Base-by-base conservation (phyloP, 2,797 vertebrate species). In the Cyclura pinguis region DNA sequence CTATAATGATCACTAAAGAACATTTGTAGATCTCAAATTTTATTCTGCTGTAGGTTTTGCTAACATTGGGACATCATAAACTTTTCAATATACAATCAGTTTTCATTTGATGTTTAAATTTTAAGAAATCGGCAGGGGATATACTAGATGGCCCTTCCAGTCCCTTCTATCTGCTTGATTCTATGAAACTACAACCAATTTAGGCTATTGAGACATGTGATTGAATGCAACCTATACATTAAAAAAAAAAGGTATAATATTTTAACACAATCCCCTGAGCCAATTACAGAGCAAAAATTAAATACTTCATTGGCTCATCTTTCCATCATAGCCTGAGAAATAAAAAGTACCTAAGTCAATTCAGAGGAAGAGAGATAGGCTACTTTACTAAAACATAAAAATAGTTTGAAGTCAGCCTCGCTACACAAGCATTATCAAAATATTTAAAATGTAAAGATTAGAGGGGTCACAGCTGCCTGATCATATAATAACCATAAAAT, bases 291-390 rank as follows among this genome's bases (percentile, higher is more conserved):
- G 35, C 29, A 78, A 8, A 57, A 89, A 55, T 69, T 85, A 86
- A 16, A 84, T 38, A 50, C 88, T 92, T 84, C 84, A 89, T 91
- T 88, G 55, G n/a, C 86, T 50, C 13, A 86, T 22, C 38, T 93
- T 16, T 85, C 16, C 50, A 72, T 80, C 87, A 85, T 86, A n/a
- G 18, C 14, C 67, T 87, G 57, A 93, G 29, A 80, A 69, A 29
- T 72, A 55, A 87, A 69, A 62, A 62, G 20, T 62, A 22, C 18
- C 59, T 62, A 32, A 4, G 29, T 69, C 67, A 69, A 10, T 69
- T 69, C 29, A 69, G 27, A 69, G 67, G 3, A 2, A 69, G 67
- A 32, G 32, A 69, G 67, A 9, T 69, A 69, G 22, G 67, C 32
- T 32, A 69, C 29, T 7, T 2, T 38, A 74, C 20, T 74, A 18